These are phyloP conservation scores for Nesidiocoris tenuis DNA, from an alignment of 2,888 invertebrate genomes.

Conservation along the genomic window DNA sequence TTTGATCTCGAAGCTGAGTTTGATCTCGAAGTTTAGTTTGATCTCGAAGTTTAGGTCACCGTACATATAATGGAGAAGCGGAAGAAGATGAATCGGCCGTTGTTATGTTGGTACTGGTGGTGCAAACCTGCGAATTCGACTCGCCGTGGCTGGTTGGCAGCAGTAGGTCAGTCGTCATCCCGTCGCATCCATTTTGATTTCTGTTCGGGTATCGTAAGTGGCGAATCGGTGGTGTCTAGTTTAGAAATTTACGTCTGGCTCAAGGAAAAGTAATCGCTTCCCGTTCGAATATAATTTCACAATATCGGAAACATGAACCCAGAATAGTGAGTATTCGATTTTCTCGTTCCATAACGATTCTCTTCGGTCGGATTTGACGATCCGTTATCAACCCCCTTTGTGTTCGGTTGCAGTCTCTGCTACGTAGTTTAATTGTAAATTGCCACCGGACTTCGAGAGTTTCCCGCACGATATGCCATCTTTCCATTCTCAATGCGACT, in stretches of 20 bases:
- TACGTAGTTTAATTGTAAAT: background rate
- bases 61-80: no score
- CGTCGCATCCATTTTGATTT: background rate
- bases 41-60: no score
- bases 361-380: no score
- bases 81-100: no score
- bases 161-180: background rate
- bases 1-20: no score
- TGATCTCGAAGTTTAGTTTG: no score
- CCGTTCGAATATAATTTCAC: background rate
- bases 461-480: no score
- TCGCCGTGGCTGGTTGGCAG: background rate
- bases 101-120: background rate
- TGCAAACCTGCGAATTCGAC: background rate
- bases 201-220: background rate
- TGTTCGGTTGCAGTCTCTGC: background rate
- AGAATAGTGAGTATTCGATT: slow-evolving; percentile 45
- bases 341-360: no score
- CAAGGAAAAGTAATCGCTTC: background rate
- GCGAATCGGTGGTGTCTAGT: background rate
- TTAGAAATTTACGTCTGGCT: background rate
- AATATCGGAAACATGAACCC: slow-evolving; percentile 43
- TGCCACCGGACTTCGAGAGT: no score
- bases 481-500: no score
- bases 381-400: background rate